Evolutionary conservation across 2,888 invertebrate genomes (phyloP), one percentile per base, ranked within the genome.

Genomic region (Alentia gelatinosa): DNA sequence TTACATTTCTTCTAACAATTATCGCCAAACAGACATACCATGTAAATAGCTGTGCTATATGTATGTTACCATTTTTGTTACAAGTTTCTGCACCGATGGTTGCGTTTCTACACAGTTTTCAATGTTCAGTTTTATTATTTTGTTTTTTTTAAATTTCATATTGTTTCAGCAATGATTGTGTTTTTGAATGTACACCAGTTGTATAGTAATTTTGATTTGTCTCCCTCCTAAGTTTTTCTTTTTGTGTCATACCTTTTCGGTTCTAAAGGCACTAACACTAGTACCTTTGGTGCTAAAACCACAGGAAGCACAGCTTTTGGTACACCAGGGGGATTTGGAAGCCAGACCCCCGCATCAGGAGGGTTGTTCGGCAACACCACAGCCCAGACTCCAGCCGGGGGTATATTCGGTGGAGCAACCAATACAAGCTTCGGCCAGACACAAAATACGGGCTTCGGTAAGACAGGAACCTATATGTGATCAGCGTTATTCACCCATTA

Each of bases 381-480:
- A 26, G 91, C 92, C 19, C 37, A 37, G 33, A 90, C 90, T 4
- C 47, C 90, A 47, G 40, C 90, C 37, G 56, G 83, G n/a, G 92
- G 91, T 7, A 89, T 89, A 30, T 89, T 89, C 35, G 90, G 90
- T n/a, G 86, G 40, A 30, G 86, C 56, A 33, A 30, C 84, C 9
- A 63, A 42, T n/a, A 84, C 84, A 1, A 56, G 84, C 30, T 90
- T 90, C 35, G 90, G 90, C 15, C 84, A 84, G 15, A 47, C 90
- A 23, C 93, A 91, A 23, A 90, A 74, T 42, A 75, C 88, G 35
- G 91, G 93, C 12, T 94, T 94, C 75, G 91, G 94, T 94, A 79
- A 93, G 93, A 68, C 26, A 68, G 9, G 23, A 68, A 26, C 30
- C 68, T 89, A 89, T 42, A 42, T 42, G 47, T 12, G 7, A 42